Conservation (phyloP, 2,113 vertebrate species). For the Gnathonemus echidnorhynchus region DNA sequence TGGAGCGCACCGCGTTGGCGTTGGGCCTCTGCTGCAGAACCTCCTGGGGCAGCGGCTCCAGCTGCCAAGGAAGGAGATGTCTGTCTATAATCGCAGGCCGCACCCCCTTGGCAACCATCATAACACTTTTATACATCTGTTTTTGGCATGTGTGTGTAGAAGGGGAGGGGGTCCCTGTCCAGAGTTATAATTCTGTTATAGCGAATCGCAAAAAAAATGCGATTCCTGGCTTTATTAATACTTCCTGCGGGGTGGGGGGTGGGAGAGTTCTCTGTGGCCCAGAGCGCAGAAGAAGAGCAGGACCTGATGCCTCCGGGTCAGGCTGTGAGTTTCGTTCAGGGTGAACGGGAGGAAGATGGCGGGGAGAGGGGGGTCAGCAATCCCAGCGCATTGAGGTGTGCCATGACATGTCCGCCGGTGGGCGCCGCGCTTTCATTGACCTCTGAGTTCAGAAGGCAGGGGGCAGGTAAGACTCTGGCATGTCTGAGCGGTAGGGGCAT, state of each 20-base stretch:
- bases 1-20: constrained; percentile 77
- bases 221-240: constrained; percentile 16
- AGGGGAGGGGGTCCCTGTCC: neutral
- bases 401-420: too few relatives aligned
- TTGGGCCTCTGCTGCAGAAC: constrained; percentile 84
- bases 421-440: too few relatives aligned
- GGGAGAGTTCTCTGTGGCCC: neutral
- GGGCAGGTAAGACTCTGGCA: too few relatives aligned
- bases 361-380: too few relatives aligned
- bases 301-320: neutral
- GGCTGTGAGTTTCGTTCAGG: too few relatives aligned
- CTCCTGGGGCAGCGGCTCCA: constrained; percentile 77
- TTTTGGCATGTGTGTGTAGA: neutral
- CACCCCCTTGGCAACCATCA: neutral
- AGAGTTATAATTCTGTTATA: neutral
- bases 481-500: too few relatives aligned
- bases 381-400: too few relatives aligned
- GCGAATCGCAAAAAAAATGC: neutral
- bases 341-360: too few relatives aligned
- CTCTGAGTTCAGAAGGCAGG: too few relatives aligned
- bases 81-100: neutral
- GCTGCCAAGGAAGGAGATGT: constrained; percentile 31
- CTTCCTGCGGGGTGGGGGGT: neutral
- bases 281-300: neutral
- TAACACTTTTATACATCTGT: neutral